Base-by-base conservation (phyloP, 1,140 invertebrate genomes). In the Brachionus manjavacas region DNA sequence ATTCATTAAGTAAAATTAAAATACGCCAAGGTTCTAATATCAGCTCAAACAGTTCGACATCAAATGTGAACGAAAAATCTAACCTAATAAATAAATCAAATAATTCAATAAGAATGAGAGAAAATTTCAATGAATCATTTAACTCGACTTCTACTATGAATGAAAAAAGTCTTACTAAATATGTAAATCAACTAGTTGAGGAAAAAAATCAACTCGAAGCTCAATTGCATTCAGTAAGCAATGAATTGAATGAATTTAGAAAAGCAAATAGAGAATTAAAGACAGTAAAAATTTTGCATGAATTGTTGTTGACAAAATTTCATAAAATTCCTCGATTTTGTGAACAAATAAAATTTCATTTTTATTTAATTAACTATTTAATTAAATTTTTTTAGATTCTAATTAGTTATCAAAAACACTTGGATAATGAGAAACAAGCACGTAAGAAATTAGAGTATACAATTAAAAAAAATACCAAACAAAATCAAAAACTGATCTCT, bases 351-450 rank as follows among this genome's bases (percentile, higher is more conserved):
- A 35, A 46, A 46, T 46, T 46, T 46, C 2, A 31, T 31, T 31
- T 31, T 2, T 4, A 31, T 2, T 0, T 14, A 46, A 12, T 0
- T n/a, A n/a, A 14, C 9, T 25, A 7, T 16, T 64, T n/a, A 55
- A 55, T 28, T 35, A 8, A 25, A 28, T 49, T 4, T 55, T 80
- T 55, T n/a, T 28, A 80, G 78, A 64, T 81, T 25, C 1, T 81
- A 16, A 23, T 25, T 12, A 64, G 52, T 7, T 16, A 64, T 25
- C 79, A 81, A 46, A 81, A 81, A 12, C 49, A 81, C 0, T 28
- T 81, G 7, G 79, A 81, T 66, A 60, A n/a, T 60, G 79, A 81
- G 39, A 81, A 81, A 43, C 79, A 81, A 64, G 39, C 49, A 20
- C 8, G 79, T 28, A 35, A 35, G 11, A 81, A 81, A 43, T 20